Evolutionary conservation across 2,113 vertebrate species (phyloP).

Genomic region (Peromyscus californicus): DNA sequence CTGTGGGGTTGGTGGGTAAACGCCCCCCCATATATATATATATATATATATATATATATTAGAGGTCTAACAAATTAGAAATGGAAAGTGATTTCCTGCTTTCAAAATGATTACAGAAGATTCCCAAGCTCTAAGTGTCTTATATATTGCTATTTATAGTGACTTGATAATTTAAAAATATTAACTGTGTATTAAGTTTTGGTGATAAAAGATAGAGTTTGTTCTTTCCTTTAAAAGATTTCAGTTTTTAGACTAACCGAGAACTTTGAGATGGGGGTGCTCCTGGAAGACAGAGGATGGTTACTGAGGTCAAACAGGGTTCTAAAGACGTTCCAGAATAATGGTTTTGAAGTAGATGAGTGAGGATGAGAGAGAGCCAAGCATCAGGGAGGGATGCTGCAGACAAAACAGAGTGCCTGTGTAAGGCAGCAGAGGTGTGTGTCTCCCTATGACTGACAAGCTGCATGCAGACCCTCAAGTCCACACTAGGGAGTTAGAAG

Average conservation of each 20-base stretch:
- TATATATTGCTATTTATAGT: not conserved
- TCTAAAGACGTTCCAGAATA: not conserved
- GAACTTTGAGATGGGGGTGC: not conserved
- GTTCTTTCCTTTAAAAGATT: constrained; percentile 11
- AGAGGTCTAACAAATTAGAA: not conserved
- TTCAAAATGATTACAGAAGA: constrained; percentile 49
- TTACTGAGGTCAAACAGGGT: not conserved
- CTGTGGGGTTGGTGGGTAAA: too few species aligned
- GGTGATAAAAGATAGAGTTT: not conserved
- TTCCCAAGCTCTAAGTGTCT: constrained; percentile 15
- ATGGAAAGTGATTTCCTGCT: constrained; percentile 54
- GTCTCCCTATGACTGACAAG: not conserved
- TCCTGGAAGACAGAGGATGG: not conserved
- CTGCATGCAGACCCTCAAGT: not conserved
- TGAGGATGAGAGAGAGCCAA: not conserved
- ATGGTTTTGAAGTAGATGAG: not conserved
- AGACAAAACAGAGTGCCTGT: not conserved
- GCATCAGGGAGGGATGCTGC: not conserved
- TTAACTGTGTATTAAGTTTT: not conserved
- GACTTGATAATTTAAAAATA: constrained; percentile 20
- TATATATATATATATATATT: too few species aligned
- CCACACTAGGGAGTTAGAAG: not conserved
- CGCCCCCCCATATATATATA: too few species aligned
- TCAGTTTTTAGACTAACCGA: not conserved
- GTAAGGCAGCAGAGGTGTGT: not conserved